phyloP scores from a whole-genome alignment of 2,888 invertebrate genomes.

The Drymonia ruficornis region DNA sequence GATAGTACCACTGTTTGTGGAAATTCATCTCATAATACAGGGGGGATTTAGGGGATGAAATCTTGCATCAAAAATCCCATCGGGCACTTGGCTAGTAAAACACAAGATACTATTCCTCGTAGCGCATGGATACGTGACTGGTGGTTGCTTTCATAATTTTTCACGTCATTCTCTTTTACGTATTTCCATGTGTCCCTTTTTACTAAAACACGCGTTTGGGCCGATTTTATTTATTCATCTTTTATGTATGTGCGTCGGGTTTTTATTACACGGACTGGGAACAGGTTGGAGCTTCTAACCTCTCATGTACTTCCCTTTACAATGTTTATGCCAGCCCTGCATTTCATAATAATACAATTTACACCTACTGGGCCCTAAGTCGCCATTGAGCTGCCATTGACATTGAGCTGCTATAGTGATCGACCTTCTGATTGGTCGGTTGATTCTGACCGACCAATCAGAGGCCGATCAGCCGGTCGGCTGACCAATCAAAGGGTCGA shows the following conservation, averaged over 20 bases:
- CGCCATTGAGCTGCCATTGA: too few relatives aligned
- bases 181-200: constrained; percentile 33
- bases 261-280: constrained; percentile 29
- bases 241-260: constrained; percentile 16
- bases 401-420: too few relatives aligned
- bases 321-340: not conserved
- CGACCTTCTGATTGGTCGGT: too few relatives aligned
- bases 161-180: constrained; percentile 24
- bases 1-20: too few relatives aligned
- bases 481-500: too few relatives aligned
- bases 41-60: too few relatives aligned
- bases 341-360: not conserved
- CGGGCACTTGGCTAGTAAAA: too few relatives aligned
- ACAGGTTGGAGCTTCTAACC: constrained; percentile 18
- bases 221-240: constrained; percentile 36
- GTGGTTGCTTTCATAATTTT: constrained; percentile 22
- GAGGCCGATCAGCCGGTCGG: too few relatives aligned
- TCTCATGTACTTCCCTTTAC: not conserved
- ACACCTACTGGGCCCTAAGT: not conserved
- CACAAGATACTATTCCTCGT: too few relatives aligned
- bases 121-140: constrained; percentile 12
- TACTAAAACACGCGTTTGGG: constrained; percentile 27
- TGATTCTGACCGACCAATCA: too few relatives aligned
- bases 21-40: too few relatives aligned
- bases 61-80: not conserved